Conservation (phyloP, 1,140 invertebrate genomes). For the Caenorhabditis brenneri region DNA sequence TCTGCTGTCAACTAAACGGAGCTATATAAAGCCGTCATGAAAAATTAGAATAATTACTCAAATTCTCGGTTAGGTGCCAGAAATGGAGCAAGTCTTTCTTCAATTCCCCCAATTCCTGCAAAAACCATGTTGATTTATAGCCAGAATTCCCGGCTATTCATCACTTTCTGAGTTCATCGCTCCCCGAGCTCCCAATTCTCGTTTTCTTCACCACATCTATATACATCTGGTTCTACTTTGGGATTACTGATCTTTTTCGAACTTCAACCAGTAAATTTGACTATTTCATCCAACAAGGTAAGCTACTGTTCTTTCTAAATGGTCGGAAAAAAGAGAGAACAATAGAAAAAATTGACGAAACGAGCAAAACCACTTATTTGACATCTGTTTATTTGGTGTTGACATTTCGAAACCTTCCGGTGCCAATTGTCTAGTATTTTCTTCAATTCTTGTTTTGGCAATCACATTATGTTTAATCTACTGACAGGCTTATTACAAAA, state of each 20-base stretch:
- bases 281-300: neutral
- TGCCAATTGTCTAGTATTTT: neutral
- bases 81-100: too few relatives aligned
- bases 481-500: conserved; percentile 27
- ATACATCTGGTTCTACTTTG: conserved; percentile 7
- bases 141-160: neutral
- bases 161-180: neutral
- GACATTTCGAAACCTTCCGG: neutral
- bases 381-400: conserved; percentile 7
- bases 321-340: neutral
- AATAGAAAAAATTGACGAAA: neutral
- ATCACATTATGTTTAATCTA: neutral
- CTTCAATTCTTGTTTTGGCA: neutral
- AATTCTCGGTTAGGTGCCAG: too few relatives aligned
- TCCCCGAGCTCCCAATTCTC: neutral
- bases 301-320: neutral
- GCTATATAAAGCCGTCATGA: too few relatives aligned
- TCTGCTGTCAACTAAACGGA: too few relatives aligned
- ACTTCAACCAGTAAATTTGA: neutral
- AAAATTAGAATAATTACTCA: too few relatives aligned
- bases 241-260: neutral
- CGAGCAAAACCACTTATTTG: conserved; percentile 17
- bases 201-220: neutral
- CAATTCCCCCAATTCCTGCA: too few relatives aligned
- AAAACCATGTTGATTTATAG: neutral